Percentiles rank a stretch among this genome's conserved stretches.
Evolutionary conservation across 2,888 invertebrate species (phyloP).

Genomic region (Amiota communis): DNA sequence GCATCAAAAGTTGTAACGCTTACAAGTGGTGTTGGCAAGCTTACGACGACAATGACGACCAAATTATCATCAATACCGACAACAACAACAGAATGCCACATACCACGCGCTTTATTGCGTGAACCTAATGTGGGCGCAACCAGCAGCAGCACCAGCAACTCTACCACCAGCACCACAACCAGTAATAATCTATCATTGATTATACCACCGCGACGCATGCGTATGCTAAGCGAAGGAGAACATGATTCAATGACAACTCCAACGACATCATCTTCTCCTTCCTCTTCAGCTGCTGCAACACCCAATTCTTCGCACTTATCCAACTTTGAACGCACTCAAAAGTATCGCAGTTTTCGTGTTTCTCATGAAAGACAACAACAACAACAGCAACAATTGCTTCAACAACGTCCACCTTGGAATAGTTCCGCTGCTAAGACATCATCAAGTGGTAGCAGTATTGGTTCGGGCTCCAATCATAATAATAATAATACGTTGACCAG

Average conservation of each 20-base stretch:
- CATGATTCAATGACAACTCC: slow-evolving; percentile 43
- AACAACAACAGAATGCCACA: background rate
- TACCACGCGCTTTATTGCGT: background rate
- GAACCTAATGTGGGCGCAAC: background rate
- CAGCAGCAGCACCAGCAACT: slow-evolving; percentile 4
- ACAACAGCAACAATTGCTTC: slow-evolving; percentile 21
- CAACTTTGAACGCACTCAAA: slow-evolving; percentile 55
- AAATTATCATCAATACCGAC: background rate
- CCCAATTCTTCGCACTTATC: slow-evolving; percentile 17
- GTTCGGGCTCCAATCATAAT: slow-evolving; percentile 43
- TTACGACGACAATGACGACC: background rate
- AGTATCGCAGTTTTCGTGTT: slow-evolving; percentile 61
- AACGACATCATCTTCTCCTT: background rate
- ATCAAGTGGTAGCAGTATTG: slow-evolving; percentile 48
- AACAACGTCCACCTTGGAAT: slow-evolving; percentile 66
- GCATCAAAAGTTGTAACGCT: too few relatives aligned
- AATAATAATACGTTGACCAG: slow-evolving; percentile 37
- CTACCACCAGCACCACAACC: slow-evolving; percentile 48
- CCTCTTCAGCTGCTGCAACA: slow-evolving; percentile 32
- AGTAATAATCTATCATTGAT: background rate
- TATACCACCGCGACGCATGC: slow-evolving; percentile 35
- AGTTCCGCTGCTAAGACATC: slow-evolving; percentile 59
- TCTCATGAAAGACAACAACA: slow-evolving; percentile 34
- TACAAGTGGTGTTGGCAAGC: background rate
- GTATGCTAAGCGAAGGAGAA: slow-evolving; percentile 48